phyloP scores from a whole-genome alignment of 2,888 invertebrate genomes.

The Pheosia tremula region DNA sequence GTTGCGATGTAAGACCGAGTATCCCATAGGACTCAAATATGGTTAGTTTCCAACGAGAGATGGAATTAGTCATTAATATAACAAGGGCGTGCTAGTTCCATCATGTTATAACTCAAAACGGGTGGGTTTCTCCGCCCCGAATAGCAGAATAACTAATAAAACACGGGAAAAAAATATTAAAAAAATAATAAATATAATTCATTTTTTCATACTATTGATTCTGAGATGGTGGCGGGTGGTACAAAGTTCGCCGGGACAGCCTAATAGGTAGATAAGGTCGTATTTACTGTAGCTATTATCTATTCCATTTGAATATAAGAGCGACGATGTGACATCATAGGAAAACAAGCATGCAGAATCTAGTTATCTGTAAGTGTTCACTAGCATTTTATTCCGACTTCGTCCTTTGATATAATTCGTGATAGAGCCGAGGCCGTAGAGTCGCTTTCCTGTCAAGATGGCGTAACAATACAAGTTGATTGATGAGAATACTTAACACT shows the following conservation, averaged over 20 bases:
- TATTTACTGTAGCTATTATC: too few species aligned
- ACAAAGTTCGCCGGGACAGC: too few species aligned
- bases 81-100: too few species aligned
- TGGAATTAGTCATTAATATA: neutral
- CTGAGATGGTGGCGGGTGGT: too few species aligned
- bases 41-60: neutral
- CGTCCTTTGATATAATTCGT: neutral
- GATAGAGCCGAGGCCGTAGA: neutral
- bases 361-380: neutral
- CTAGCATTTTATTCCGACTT: neutral
- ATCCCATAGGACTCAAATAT: conserved; percentile 8
- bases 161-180: too few species aligned
- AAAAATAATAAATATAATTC: too few species aligned
- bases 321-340: neutral
- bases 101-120: too few species aligned
- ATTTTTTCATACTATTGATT: too few species aligned
- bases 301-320: neutral
- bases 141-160: too few species aligned
- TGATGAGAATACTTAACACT: too few species aligned
- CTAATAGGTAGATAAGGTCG: too few species aligned
- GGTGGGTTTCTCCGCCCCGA: too few species aligned
- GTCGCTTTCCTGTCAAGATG: neutral
- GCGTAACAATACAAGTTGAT: neutral
- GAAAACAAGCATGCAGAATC: neutral
- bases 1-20: conserved; percentile 11